phyloP scores from a whole-genome alignment of 35 echinoderm and acorn worm genomes.

The Ophioderma brevispina region DNA sequence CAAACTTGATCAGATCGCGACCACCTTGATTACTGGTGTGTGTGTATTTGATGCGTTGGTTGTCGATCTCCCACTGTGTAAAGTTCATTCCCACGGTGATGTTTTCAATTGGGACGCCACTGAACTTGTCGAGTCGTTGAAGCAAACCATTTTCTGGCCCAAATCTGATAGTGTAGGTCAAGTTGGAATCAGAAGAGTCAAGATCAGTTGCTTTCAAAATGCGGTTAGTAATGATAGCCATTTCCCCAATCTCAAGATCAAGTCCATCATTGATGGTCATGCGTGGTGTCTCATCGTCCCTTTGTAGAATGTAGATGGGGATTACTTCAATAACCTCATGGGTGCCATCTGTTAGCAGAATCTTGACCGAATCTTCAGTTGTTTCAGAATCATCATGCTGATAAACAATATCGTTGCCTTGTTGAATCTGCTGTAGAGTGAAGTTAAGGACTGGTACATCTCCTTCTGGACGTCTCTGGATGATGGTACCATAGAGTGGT shows the following conservation, averaged over 20 bases:
- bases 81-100: conserved; percentile 91
- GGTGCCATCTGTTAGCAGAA: conserved; percentile 88
- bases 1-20: conserved; percentile 96
- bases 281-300: conserved; percentile 97
- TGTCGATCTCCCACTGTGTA: conserved; percentile 96
- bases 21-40: conserved; percentile 76
- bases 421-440: conserved; percentile 80
- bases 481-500: conserved; percentile 72
- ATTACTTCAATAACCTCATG: conserved; percentile 84
- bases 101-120: conserved; percentile 70
- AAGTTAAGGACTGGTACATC: conserved; percentile 82
- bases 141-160: conserved; percentile 77
- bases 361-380: conserved; percentile 73
- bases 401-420: conserved; percentile 64
- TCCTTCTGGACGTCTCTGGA: conserved; percentile 18
- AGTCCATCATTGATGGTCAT: conserved; percentile 94
- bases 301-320: conserved; percentile 54
- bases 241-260: conserved; percentile 87
- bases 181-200: conserved; percentile 91
- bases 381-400: conserved; percentile 94
- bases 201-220: conserved; percentile 90
- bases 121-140: conserved; percentile 74
- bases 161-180: conserved; percentile 82
- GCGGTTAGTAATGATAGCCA: conserved; percentile 78
- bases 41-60: conserved; percentile 82